These are phyloP conservation scores for Drosophila putrida DNA, from an alignment of 2,888 invertebrate genomes.

Conservation along the genomic window DNA sequence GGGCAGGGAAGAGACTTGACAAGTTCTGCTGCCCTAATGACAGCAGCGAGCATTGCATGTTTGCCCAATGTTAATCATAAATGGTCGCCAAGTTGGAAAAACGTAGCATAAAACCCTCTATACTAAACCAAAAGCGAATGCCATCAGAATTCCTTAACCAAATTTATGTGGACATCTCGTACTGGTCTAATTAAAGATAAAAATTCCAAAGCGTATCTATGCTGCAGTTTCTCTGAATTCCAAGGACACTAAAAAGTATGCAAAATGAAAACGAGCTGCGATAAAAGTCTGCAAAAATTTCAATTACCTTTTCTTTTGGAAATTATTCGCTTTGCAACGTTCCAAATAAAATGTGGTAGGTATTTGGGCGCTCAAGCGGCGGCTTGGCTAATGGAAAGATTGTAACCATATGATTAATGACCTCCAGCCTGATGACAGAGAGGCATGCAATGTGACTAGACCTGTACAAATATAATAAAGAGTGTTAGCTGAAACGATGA, in stretches of 20 bases:
- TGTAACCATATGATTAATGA: conserved; percentile 66
- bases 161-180: conserved; percentile 67
- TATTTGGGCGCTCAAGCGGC: conserved; percentile 48
- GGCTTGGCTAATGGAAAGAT: conserved; percentile 66
- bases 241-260: conserved; percentile 29
- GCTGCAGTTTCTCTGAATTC: conserved; percentile 26
- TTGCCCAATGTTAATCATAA: conserved; percentile 76
- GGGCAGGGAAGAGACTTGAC: conserved; percentile 17
- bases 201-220: conserved; percentile 25
- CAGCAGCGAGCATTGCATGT: conserved; percentile 73
- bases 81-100: conserved; percentile 39
- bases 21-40: conserved; percentile 60
- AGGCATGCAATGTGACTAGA: conserved; percentile 57
- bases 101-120: conserved; percentile 28
- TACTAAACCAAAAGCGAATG: conserved; percentile 25
- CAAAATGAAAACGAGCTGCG: conserved; percentile 28
- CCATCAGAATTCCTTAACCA: conserved; percentile 30
- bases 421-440: conserved; percentile 53
- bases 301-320: conserved; percentile 54
- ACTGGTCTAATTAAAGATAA: conserved; percentile 58
- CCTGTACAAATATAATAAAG: background rate
- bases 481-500: background rate
- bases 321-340: conserved; percentile 33
- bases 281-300: conserved; percentile 54
- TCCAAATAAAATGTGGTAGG: conserved; percentile 66